A percentile compares a stretch with the other conserved stretches of the same genome.
phyloP scores from a whole-genome alignment of 2,113 vertebrate species.

The Cynocephalus volans region DNA sequence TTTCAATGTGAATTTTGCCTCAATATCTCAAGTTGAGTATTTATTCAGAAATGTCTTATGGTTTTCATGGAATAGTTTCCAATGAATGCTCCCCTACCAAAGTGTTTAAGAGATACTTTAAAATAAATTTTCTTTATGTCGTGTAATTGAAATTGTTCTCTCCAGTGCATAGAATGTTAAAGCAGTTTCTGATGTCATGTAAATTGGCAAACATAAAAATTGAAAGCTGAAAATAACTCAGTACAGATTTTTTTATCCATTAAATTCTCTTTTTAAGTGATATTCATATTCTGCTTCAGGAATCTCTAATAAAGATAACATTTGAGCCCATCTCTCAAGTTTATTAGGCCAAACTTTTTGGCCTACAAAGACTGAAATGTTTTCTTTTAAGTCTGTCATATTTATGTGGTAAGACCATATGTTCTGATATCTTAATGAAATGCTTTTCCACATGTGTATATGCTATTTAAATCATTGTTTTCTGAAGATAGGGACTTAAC shows the following conservation, averaged over 20 bases:
- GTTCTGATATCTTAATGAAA: conserved; percentile 64
- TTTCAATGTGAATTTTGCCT: conserved; percentile 80
- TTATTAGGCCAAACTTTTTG: conserved; percentile 40
- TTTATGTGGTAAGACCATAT: conserved; percentile 9
- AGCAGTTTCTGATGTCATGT: conserved; percentile 68
- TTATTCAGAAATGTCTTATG: conserved; percentile 80
- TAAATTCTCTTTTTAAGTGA: conserved; percentile 30
- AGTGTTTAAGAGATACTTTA: conserved; percentile 77
- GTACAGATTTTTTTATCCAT: conserved; percentile 11
- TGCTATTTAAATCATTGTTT: conserved; percentile 62
- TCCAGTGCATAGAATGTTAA: conserved; percentile 61
- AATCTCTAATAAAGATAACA: conserved; percentile 40
- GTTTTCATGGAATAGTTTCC: conserved; percentile 79
- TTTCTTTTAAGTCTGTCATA: conserved; percentile 50
- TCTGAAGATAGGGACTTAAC: not conserved
- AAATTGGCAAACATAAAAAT: conserved; percentile 67
- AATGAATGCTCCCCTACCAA: conserved; percentile 42
- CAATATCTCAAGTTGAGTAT: conserved; percentile 82
- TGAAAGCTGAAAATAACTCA: conserved; percentile 62
- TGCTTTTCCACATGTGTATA: not conserved
- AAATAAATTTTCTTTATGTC: conserved; percentile 71
- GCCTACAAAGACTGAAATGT: not conserved
- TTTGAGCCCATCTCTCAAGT: not conserved
- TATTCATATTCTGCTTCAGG: conserved; percentile 20
- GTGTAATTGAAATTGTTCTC: conserved; percentile 70